Evolutionary conservation across 2,888 invertebrate genomes (phyloP).

Genomic region (Lasius platythorax): DNA sequence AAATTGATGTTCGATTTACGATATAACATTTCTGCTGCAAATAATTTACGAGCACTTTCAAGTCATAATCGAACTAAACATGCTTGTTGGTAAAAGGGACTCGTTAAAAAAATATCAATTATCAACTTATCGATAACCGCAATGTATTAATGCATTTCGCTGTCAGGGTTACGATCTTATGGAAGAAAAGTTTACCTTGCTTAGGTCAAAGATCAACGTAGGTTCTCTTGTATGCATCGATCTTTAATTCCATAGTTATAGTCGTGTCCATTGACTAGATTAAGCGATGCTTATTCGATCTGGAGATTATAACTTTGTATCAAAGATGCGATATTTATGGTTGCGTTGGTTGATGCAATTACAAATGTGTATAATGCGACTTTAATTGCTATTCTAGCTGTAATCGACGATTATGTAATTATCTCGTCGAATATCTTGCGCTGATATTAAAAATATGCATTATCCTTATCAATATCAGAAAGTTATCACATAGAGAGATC

Average conservation of each 20-base stretch:
- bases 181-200: background rate
- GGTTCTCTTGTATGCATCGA: constrained; percentile 53
- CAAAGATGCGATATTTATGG: background rate
- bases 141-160: background rate
- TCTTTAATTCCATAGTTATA: constrained; percentile 52
- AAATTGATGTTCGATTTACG: constrained; percentile 49
- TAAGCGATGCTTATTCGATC: constrained; percentile 57
- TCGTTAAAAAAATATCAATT: background rate
- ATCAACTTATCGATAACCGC: background rate
- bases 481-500: background rate
- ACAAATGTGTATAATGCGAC: background rate
- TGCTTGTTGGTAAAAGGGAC: background rate
- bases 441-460: background rate
- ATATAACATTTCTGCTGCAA: background rate
- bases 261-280: constrained; percentile 59
- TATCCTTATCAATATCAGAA: background rate
- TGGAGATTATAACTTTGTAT: constrained; percentile 5
- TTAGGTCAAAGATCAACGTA: background rate
- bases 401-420: background rate
- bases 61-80: background rate
- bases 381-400: background rate
- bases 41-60: background rate
- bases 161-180: background rate
- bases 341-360: background rate
- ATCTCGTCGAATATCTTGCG: background rate